Percentiles rank a stretch among this genome's conserved stretches.
Evolutionary conservation across 1,140 invertebrate species (phyloP).

Genomic region (Heliconius melpomene): DNA sequence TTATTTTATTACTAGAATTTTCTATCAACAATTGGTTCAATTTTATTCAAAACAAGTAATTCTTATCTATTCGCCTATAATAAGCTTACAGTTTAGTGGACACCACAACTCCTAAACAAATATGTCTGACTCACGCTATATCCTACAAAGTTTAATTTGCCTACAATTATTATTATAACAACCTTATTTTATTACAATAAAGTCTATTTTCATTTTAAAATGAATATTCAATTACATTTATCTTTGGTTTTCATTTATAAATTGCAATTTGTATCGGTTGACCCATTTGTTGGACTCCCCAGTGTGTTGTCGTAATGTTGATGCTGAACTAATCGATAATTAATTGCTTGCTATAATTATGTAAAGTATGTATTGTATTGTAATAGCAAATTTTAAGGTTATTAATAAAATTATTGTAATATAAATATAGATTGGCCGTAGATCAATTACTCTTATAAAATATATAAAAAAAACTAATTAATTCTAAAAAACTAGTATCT

Average conservation of each 20-base stretch:
- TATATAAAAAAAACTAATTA: too few species aligned
- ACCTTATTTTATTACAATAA: conserved; percentile 22
- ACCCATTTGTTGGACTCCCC: conserved; percentile 53
- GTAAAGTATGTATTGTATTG: neutral
- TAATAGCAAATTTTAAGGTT: neutral
- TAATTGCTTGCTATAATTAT: conserved; percentile 15
- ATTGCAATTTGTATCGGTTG: conserved; percentile 68
- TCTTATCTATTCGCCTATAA: conserved; percentile 5
- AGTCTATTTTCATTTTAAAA: conserved; percentile 11
- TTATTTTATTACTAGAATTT: neutral
- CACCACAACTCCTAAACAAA: conserved; percentile 34
- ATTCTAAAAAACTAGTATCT: too few species aligned
- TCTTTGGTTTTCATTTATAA: conserved; percentile 45
- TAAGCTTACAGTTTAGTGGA: conserved; percentile 24
- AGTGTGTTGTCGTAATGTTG: conserved; percentile 34
- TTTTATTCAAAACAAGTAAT: neutral
- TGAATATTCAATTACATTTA: neutral
- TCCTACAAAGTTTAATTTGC: conserved; percentile 28
- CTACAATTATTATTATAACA: conserved; percentile 1
- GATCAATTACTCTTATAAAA: too few species aligned
- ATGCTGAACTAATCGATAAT: conserved; percentile 34
- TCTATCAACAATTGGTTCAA: neutral
- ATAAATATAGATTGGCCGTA: neutral
- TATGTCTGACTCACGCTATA: conserved; percentile 48
- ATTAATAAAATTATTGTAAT: neutral